Evolutionary conservation across 2,113 vertebrate genomes (phyloP).

Genomic region (Pollimyrus isidori): DNA sequence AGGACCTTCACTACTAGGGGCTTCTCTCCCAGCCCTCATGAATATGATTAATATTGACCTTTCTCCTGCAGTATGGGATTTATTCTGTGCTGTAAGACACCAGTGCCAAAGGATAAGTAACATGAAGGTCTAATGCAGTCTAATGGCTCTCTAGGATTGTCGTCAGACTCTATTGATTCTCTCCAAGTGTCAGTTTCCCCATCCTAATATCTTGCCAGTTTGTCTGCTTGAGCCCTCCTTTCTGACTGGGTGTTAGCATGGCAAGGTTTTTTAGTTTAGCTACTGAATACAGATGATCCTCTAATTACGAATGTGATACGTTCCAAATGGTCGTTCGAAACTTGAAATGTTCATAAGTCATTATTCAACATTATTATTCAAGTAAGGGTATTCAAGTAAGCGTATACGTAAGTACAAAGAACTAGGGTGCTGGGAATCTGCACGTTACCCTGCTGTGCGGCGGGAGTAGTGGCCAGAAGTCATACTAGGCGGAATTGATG

Average conservation of each 20-base stretch:
- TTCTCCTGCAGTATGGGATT: neutral
- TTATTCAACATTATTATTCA: no score
- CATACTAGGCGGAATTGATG: no score
- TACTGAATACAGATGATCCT: neutral
- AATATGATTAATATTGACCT: slow-evolving; percentile 16
- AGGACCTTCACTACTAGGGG: neutral
- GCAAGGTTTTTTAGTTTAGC: neutral
- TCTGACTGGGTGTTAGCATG: neutral
- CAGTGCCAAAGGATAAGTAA: neutral
- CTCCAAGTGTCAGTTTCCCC: neutral
- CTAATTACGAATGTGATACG: no score
- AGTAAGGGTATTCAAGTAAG: no score
- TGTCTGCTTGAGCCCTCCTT: neutral
- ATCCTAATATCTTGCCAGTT: slow-evolving; percentile 1
- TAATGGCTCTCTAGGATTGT: neutral
- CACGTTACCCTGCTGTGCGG: no score
- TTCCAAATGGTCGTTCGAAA: no score
- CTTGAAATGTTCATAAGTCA: no score
- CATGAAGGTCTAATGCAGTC: slow-evolving; percentile 12
- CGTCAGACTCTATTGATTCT: neutral
- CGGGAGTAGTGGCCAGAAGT: no score
- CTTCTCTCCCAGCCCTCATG: neutral
- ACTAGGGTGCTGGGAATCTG: no score
- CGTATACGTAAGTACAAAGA: no score
- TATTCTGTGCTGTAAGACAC: neutral